Evolutionary conservation across 2,113 vertebrate genomes (phyloP), one percentile per base, ranked within the genome.

Genomic region (Emydura subglobosa): DNA sequence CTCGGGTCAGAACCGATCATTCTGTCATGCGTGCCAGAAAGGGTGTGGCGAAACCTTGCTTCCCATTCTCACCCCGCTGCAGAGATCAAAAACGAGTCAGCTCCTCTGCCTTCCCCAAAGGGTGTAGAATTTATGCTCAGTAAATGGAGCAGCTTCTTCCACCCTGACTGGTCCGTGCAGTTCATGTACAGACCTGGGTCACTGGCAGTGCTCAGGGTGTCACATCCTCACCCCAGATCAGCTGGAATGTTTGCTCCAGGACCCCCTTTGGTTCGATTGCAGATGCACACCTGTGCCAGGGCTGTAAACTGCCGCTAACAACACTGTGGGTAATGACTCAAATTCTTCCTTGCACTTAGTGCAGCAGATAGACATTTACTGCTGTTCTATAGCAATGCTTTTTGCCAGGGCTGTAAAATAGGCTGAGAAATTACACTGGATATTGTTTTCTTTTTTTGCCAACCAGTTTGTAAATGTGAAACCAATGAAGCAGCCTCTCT

Each of bases 341-440:
- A 53, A 53, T 78, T 65, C 53, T 3, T 85, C 85, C 76, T 59
- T 89, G 82, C 95, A 88, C 91, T 90, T 88, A 25, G 79, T 94
- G 86, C 84, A 92, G 90, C 68, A 74, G 65, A 1, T 85, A 93
- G 89, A 89, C 79, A 51, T 92, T 91, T 93, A 85, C 94, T 96
- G 90, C 87, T 92, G 25, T 85, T 90, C 25, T 94, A 88, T 81
- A 91, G 47, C 68, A 92, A 86, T 61, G 91, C 95, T 97, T 96
- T 81, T 82, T 83, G 85, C 93, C 83, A 91, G 80, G 83, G 91
- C 93, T 96, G 88, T 95, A 91, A 95, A 91, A 87, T 91, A 94
- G 79, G 61, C 95, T 95, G 25, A 92, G 59, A 91, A 93, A 83
- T 79, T 65, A 97, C 97, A 97, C 96, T 98, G 97, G 97, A 95